Percentiles rank a stretch among this genome's conserved stretches.
Conservation (phyloP, 2,113 vertebrate genomes). For the Nycticebus coucang region DNA sequence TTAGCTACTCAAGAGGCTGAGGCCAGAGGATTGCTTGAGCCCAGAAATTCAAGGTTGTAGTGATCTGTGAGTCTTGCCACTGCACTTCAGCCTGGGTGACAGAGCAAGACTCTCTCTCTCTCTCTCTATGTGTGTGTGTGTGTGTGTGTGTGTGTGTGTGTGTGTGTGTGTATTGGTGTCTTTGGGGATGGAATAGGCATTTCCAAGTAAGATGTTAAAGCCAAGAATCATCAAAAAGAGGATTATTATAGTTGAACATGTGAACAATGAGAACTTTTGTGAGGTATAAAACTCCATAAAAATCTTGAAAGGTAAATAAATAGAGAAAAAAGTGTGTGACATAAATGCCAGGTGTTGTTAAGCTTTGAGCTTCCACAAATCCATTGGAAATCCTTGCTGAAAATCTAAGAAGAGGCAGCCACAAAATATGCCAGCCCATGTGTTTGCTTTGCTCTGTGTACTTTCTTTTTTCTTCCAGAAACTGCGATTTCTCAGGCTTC, state of each 20-base stretch:
- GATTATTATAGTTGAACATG: neutral
- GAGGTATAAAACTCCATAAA: neutral
- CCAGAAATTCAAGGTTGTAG: too few relatives aligned
- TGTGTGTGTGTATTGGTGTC: too few relatives aligned
- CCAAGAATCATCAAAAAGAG: neutral
- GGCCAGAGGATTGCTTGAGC: too few relatives aligned
- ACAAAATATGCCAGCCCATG: neutral
- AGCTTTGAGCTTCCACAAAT: conserved; percentile 28
- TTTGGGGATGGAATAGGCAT: neutral
- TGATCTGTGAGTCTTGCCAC: too few relatives aligned
- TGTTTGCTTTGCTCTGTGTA: neutral
- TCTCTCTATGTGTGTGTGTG: too few relatives aligned
- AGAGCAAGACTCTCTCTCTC: too few relatives aligned
- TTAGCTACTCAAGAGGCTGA: too few relatives aligned
- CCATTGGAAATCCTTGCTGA: neutral
- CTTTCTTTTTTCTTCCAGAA: neutral
- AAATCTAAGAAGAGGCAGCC: neutral
- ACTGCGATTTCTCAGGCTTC: neutral
- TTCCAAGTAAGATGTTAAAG: neutral
- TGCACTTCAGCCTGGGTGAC: too few relatives aligned
- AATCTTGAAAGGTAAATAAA: neutral
- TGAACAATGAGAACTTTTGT: neutral
- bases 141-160: too few relatives aligned
- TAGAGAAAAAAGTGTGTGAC: neutral
- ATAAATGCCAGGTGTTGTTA: neutral